These are phyloP conservation scores for Lamproptera curius DNA, from an alignment of 2,888 invertebrate species.

Conservation along the genomic window DNA sequence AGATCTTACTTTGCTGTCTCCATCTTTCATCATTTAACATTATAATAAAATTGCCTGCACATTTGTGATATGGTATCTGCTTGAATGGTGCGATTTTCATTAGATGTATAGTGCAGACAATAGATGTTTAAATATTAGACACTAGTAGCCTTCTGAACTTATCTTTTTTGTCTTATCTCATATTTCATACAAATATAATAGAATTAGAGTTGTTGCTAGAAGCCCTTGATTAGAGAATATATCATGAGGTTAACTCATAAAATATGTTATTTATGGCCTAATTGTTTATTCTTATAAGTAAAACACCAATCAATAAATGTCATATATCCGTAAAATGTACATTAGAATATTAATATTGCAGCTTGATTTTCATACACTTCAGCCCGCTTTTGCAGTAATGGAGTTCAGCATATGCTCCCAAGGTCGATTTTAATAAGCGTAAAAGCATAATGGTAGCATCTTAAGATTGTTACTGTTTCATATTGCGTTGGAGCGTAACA, in stretches of 20 bases:
- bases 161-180: constrained; percentile 42
- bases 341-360: constrained; percentile 57
- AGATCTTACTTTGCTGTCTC: constrained; percentile 32
- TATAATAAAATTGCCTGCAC: constrained; percentile 34
- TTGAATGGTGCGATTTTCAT: too few species aligned
- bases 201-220: constrained; percentile 35
- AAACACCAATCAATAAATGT: constrained; percentile 31
- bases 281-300: constrained; percentile 38
- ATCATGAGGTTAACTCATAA: constrained; percentile 42
- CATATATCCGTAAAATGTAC: constrained; percentile 45
- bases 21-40: constrained; percentile 23
- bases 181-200: constrained; percentile 33
- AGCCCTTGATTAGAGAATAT: constrained; percentile 40
- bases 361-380: constrained; percentile 56
- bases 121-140: background rate
- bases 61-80: constrained; percentile 47
- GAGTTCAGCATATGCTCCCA: constrained; percentile 28
- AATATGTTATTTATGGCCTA: constrained; percentile 67
- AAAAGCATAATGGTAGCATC: constrained; percentile 28
- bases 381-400: constrained; percentile 35
- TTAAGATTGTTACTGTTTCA: constrained; percentile 64
- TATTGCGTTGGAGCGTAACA: constrained; percentile 67
- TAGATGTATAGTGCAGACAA: constrained; percentile 30
- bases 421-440: constrained; percentile 6
- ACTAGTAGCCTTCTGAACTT: constrained; percentile 19